These are phyloP conservation scores for Steinernema carpocapsae DNA, from an alignment of 2,888 invertebrate species.

Conservation along the genomic window DNA sequence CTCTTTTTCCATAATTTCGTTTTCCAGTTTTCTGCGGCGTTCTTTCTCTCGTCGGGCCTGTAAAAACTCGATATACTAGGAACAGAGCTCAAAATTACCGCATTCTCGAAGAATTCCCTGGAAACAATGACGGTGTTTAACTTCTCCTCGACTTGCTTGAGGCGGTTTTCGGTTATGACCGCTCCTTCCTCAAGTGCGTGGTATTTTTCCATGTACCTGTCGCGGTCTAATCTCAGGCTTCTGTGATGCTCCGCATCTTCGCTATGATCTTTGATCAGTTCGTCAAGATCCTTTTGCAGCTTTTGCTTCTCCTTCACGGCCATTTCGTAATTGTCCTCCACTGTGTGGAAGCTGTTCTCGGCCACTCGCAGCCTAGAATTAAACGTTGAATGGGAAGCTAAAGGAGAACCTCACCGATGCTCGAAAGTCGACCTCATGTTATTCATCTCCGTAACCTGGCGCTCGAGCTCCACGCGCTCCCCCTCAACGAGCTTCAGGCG, in stretches of 20 bases:
- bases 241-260: not conserved
- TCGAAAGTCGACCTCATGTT: not conserved
- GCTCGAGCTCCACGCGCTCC: not conserved
- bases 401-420: not conserved
- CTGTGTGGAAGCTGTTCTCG: not conserved
- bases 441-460: not conserved
- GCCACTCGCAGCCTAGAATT: not conserved
- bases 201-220: not conserved
- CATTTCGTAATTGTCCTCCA: slow-evolving; percentile 1
- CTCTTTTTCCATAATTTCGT: not conserved
- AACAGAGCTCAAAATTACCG: not conserved
- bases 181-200: not conserved
- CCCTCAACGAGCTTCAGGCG: not conserved
- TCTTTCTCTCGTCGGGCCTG: not conserved
- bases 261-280: not conserved
- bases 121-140: not conserved
- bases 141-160: slow-evolving; percentile 17
- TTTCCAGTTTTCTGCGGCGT: not conserved
- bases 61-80: not conserved
- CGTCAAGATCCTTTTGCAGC: not conserved
- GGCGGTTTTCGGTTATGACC: not conserved
- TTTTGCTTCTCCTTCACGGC: not conserved
- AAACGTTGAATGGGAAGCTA: no score
- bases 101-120: not conserved
- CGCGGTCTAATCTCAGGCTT: not conserved